phyloP scores from a whole-genome alignment of 1,140 invertebrate genomes.

The Manduca sexta region DNA sequence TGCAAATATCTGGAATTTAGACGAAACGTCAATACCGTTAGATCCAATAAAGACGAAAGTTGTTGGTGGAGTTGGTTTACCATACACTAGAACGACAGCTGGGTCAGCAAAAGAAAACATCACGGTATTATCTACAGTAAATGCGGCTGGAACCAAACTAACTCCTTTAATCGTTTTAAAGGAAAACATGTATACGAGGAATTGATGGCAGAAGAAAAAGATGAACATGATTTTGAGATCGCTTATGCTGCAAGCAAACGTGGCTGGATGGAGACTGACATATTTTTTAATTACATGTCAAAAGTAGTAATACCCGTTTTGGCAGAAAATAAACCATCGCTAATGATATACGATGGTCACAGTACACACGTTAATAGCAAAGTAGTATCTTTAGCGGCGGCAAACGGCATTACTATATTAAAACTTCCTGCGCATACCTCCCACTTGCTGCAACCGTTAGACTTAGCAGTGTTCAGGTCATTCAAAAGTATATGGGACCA shows the following conservation, averaged over 20 bases:
- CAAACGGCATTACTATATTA: constrained; percentile 25
- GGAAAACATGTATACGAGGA: constrained; percentile 23
- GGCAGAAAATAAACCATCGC: constrained; percentile 17
- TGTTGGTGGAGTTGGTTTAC: constrained; percentile 9
- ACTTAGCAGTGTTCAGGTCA: constrained; percentile 33
- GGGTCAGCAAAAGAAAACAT: constrained; percentile 44
- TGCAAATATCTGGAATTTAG: constrained; percentile 32
- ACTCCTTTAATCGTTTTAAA: constrained; percentile 38
- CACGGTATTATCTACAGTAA: constrained; percentile 43
- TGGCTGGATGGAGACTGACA: constrained; percentile 11
- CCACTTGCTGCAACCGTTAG: constrained; percentile 36
- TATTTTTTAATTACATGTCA: constrained; percentile 11
- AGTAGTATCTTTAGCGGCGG: constrained; percentile 23
- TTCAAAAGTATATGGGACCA: constrained; percentile 30
- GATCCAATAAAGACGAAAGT: constrained; percentile 46
- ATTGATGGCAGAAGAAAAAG: constrained; percentile 11
- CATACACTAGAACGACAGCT: constrained; percentile 30
- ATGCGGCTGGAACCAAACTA: constrained; percentile 39
- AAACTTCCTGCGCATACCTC: constrained; percentile 32
- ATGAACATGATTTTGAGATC: constrained; percentile 10
- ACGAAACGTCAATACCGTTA: constrained; percentile 31
- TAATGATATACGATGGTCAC: constrained; percentile 32
- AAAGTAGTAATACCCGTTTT: constrained; percentile 17
- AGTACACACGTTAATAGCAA: constrained; percentile 20
- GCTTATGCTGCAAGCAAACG: constrained; percentile 21